Conservation (phyloP, 2,113 vertebrate genomes). For the Indicator indicator region DNA sequence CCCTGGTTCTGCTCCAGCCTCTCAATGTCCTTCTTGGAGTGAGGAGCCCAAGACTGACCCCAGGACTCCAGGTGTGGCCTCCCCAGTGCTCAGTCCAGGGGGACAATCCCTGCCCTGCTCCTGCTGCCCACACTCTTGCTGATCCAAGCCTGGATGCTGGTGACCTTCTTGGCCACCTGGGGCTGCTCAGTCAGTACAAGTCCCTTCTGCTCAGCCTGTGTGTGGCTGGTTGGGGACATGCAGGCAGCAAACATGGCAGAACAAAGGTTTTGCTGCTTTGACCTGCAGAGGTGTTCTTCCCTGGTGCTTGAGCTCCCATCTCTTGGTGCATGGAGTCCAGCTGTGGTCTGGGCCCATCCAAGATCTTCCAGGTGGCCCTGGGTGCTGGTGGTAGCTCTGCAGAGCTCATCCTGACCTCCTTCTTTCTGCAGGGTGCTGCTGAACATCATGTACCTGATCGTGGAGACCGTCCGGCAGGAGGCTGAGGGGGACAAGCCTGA, state of each 20-base stretch:
- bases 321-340: not conserved
- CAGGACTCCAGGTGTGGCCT: too few species aligned
- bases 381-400: not conserved
- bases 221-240: accelerated
- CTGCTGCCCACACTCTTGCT: not conserved
- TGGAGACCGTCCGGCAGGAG: conserved; percentile 93
- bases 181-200: accelerated
- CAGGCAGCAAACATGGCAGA: not conserved
- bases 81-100: too few species aligned
- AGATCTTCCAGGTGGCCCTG: not conserved
- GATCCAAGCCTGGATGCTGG: not conserved
- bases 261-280: not conserved
- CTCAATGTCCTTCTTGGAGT: too few species aligned
- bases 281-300: not conserved
- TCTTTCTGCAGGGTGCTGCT: conserved; percentile 85
- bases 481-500: conserved; percentile 87
- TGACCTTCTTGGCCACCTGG: not conserved
- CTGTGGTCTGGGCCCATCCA: not conserved
- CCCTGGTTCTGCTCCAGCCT: too few species aligned
- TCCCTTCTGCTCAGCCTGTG: accelerated
- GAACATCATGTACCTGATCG: conserved; percentile 98
- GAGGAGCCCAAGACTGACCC: too few species aligned
- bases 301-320: not conserved
- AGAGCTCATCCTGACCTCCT: accelerated
- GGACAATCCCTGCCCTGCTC: too few species aligned